Base-by-base conservation (phyloP, 2,888 invertebrate genomes). In the Meiosimyza platycephala region DNA sequence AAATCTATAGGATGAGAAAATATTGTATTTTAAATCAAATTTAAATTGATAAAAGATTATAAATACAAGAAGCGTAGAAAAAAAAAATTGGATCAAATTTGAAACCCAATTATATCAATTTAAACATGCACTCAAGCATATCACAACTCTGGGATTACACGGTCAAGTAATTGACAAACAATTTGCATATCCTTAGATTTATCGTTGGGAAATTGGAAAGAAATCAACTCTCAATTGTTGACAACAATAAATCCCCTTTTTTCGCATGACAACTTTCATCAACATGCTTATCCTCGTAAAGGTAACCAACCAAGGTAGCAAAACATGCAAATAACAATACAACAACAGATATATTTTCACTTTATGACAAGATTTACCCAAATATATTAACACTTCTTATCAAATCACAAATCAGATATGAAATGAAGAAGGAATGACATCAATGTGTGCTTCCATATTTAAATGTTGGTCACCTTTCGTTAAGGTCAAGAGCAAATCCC, bases 361-460 rank as follows among this genome's bases (percentile, higher is more conserved):
- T 57, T 48, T 12, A 22, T 68, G 28, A 57, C 59, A 48, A 54
- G 68, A 50, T 68, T 50, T 68, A 50, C 68, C 50, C n/a, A 73
- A 77, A 76, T 72, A 75, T 72, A 71, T 77, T 76, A 75, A 77
- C 77, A 77, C 77, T 76, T 76, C 77, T 77, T 74, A 75, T 76
- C 76, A 62, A 47, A 64, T 47, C 63, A 48, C 50, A 69, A 50
- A 69, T 69, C 68, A 57, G 2, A 50, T 59, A 54, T 6, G 9
- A 16, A 16, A 55, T 67, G 28, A 67, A 18, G 50, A 57, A 28
- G 28, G 28, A 28, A 28, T 4, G 28, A 69, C 59, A 54, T n/a
- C 28, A 2, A 59, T 59, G 28, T 22, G 12, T 22, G 57, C 9
- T 48, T 59, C n/a, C 18, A 13, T 50, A 11, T 11, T 33, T 48